Conservation (phyloP, 2,113 vertebrate genomes). For the Pelobates fuscus region DNA sequence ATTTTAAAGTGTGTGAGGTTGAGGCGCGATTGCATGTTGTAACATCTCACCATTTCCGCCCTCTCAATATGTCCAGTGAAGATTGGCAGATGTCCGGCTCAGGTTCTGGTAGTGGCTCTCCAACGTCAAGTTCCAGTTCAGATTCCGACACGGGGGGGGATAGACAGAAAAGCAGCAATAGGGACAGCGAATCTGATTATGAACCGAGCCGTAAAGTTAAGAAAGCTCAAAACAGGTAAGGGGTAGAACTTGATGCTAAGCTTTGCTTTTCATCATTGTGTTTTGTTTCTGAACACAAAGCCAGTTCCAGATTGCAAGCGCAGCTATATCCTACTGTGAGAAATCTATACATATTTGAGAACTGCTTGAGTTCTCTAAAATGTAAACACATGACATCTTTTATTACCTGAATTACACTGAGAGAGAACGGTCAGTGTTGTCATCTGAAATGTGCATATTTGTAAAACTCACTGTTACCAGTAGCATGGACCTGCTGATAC, state of each 20-base stretch:
- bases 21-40: conserved; percentile 44
- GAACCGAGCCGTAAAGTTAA: conserved; percentile 93
- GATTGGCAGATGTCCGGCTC: conserved; percentile 86
- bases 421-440: too few relatives aligned
- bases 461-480: too few relatives aligned
- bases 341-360: neutral
- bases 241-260: conserved; percentile 40
- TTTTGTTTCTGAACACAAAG: conserved; percentile 7
- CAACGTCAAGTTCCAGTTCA: conserved; percentile 74
- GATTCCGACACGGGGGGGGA: conserved; percentile 83
- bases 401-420: too few relatives aligned
- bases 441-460: too few relatives aligned
- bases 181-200: conserved; percentile 95
- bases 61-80: conserved; percentile 67
- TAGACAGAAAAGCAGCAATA: conserved; percentile 76
- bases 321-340: neutral
- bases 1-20: neutral
- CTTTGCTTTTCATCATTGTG: neutral
- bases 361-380: neutral
- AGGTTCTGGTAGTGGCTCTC: conserved; percentile 69
- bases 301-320: neutral
- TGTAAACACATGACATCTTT: too few relatives aligned
- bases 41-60: conserved; percentile 42
- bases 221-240: conserved; percentile 88
- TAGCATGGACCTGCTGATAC: too few relatives aligned